Evolutionary conservation across 2,113 vertebrate genomes (phyloP), one percentile per base, ranked within the genome.

Genomic region (Macquaria australasica): DNA sequence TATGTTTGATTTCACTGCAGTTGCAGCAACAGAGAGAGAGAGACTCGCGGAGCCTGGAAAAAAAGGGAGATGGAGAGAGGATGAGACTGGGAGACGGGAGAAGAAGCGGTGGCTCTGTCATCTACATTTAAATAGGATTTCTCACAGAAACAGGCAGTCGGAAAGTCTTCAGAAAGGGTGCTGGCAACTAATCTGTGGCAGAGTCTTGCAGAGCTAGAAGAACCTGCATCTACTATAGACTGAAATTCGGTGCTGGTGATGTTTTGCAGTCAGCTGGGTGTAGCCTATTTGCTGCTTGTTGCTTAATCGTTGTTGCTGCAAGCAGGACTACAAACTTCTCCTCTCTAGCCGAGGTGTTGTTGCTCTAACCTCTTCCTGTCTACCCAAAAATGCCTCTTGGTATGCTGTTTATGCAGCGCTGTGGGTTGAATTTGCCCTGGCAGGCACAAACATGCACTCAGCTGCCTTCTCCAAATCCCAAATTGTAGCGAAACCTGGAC

Each of bases 311-410:
- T 62, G 60, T 79, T 76, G 48, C 76, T 83, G 85, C 87, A 81
- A 63, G 21, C 16, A 71, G 56, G 66, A 18, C 34, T n/a, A 15
- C 8, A 41, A 75, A 58, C 78, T 20, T 6, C 81, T 63, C 69
- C 43, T 39, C 43, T 77, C 14, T 18, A 45, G 58, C 55, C 0
- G 76, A 89, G 80, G 78, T 88, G 86, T 77, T 73, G 68, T 41
- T 72, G 79, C 81, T 72, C 58, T 86, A 91, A 90, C 91, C 88
- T 91, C 91, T 93, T 93, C 91, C 92, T 92, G 88, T 87, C 63
- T 73, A 77, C 88, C 58, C 83, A 84, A 67, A 48, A 92, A 88
- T 88, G 87, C 89, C 80, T 69, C 83, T 77, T 43, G 67, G 43
- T 77, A 50, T 86, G 81, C 71, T 88, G 86, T 81, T 90, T 73